Evolutionary conservation across 2,113 vertebrate species (phyloP).

Genomic region (Syrrhaptes paradoxus): DNA sequence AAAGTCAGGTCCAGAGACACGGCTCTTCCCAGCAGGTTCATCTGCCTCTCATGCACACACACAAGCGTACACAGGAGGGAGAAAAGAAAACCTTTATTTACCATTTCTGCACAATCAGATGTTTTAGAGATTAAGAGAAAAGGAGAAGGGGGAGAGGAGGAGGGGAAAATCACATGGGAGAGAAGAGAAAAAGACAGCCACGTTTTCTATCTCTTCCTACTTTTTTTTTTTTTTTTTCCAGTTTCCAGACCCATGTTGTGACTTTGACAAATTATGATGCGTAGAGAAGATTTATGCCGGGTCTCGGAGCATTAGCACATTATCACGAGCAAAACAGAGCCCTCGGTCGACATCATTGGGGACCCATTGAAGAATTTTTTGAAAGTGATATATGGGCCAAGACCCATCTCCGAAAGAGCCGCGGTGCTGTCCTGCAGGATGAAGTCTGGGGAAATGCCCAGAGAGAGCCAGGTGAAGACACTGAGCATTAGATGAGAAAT

Average conservation of each 20-base stretch:
- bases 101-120: conserved; percentile 67
- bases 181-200: conserved; percentile 56
- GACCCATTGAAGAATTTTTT: conserved; percentile 71
- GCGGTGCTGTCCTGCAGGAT: conserved; percentile 10
- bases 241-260: conserved; percentile 59
- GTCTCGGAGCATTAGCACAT: conserved; percentile 82
- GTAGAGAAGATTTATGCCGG: conserved; percentile 70
- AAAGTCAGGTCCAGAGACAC: neutral
- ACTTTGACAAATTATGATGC: conserved; percentile 82
- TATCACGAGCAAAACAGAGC: conserved; percentile 80
- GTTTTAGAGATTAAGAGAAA: conserved; percentile 78
- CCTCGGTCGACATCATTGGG: conserved; percentile 53
- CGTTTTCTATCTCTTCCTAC: conserved; percentile 52
- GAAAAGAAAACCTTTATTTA: neutral
- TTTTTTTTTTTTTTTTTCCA: neutral
- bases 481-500: conserved; percentile 61
- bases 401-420: conserved; percentile 47
- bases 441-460: conserved; percentile 47
- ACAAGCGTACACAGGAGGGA: neutral
- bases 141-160: neutral
- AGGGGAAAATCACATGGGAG: neutral
- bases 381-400: conserved; percentile 74
- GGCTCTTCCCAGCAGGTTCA: neutral
- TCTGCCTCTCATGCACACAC: neutral
- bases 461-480: conserved; percentile 74